Base-by-base conservation (phyloP, 2,113 vertebrate genomes). In the Eublepharis macularius region DNA sequence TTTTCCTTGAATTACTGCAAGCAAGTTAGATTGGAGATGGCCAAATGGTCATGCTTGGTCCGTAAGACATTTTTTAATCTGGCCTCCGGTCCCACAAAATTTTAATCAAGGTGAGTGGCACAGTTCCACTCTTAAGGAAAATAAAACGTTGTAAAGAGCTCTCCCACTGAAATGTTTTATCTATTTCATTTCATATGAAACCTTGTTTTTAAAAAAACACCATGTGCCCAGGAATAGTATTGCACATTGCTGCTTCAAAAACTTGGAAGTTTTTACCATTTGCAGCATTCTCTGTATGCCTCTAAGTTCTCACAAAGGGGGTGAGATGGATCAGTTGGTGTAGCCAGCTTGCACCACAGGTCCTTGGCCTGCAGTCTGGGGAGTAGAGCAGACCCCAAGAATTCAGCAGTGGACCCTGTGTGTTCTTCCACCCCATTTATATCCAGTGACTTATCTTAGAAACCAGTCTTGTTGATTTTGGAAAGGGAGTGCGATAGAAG, bases 391-490 rank as follows among this genome's bases (percentile, higher is more conserved):
- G 45, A 26, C 47, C 34, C 74, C 34, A 77, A 69, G 45, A 77
- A 77, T 69, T 77, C 24, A 51, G 36, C 51, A 54, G 63, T 39
- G 29, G 45, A 76, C n/a, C 54, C 57, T 41, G 26, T 41, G 47
- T 51, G 12, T 9, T 19, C 34, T 81, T 29, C 39, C 45, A 24
- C 39, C 49, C 45, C 78, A 45, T 80, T 80, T 80, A 21, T 81
- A 14, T 81, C 11, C 10, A 26, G 80, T 69, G 51, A 82, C 51
- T 41, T 29, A 29, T 16, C 47, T 45, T 45, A 70, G 51, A 60
- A 63, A 73, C 69, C 49, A n/a, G n/a, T 36, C 19, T 17, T 34
- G 80, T 87, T 90, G 49, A 91, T 95, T 90, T 89, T 95, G 69
- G 79, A 26, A 8, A 4, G 16, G 69, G 69, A 41, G 36, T 39